These are phyloP conservation scores for Ormyrus labotus DNA, from an alignment of 2,888 invertebrate genomes.

Conservation along the genomic window DNA sequence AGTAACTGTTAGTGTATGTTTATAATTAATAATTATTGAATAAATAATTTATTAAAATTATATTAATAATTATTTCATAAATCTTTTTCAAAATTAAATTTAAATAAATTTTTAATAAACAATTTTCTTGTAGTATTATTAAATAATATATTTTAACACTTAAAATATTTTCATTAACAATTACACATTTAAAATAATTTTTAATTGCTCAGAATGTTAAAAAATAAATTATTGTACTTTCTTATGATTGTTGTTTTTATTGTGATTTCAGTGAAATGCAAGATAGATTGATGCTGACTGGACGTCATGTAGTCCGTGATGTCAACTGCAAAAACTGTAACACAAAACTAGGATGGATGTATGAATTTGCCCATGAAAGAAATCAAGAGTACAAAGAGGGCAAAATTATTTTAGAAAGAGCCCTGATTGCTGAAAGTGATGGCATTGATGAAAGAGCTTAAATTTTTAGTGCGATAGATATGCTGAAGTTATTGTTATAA, in stretches of 20 bases:
- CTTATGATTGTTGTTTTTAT: too few relatives aligned
- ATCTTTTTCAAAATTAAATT: too few relatives aligned
- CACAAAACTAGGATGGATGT: slow-evolving; percentile 98
- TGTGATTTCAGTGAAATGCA: slow-evolving; percentile 85
- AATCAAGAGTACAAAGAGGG: slow-evolving; percentile 98
- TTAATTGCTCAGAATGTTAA: neutral
- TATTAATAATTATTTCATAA: neutral
- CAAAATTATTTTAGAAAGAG: slow-evolving; percentile 95
- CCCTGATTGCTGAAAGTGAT: slow-evolving; percentile 95
- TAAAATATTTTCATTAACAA: slow-evolving; percentile 1
- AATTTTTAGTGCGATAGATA: neutral
- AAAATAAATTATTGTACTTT: neutral
- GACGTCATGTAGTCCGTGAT: slow-evolving; percentile 98
- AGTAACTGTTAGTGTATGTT: too few relatives aligned
- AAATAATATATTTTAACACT: neutral
- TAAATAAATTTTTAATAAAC: too few relatives aligned
- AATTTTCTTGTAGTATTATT: too few relatives aligned
- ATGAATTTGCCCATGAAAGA: slow-evolving; percentile 98
- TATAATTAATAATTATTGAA: neutral
- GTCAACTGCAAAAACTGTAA: slow-evolving; percentile 98
- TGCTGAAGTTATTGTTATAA: slow-evolving; percentile 13
- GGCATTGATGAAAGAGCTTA: slow-evolving; percentile 83
- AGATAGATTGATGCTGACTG: slow-evolving; percentile 97
- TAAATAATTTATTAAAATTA: neutral
- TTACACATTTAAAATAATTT: neutral